phyloP scores from a whole-genome alignment of 1,140 invertebrate species.

The Musca vetustissima region DNA sequence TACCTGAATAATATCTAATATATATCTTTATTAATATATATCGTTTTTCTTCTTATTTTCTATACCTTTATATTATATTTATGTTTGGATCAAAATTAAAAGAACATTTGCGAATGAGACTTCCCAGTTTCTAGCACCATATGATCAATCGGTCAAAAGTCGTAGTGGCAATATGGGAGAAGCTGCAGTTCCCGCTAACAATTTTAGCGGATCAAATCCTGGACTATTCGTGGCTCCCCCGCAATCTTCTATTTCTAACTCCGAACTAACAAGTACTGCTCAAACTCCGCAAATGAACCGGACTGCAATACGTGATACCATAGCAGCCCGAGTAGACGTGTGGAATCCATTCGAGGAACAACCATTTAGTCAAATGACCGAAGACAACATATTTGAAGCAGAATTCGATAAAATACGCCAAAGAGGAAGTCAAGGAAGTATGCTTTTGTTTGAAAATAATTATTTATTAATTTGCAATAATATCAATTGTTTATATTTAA shows the following conservation, averaged over 20 bases:
- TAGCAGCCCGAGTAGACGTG: constrained; percentile 57
- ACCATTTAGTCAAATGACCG: constrained; percentile 74
- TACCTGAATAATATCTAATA: no score
- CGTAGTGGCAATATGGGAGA: constrained; percentile 49
- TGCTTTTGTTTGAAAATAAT: constrained; percentile 48
- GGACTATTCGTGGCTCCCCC: constrained; percentile 39
- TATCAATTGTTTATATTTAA: constrained; percentile 25
- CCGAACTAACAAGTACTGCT: constrained; percentile 40
- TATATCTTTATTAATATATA: constrained; percentile 36
- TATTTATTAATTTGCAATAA: neutral
- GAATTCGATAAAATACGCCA: constrained; percentile 84
- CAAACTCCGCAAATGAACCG: constrained; percentile 25
- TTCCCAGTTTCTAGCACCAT: constrained; percentile 75
- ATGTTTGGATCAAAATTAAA: neutral
- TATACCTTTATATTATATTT: constrained; percentile 34
- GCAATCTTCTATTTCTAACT: constrained; percentile 42
- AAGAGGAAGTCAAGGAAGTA: constrained; percentile 76
- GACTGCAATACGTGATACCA: neutral
- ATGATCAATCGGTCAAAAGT: constrained; percentile 66
- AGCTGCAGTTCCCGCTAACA: constrained; percentile 29
- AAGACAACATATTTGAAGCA: constrained; percentile 83
- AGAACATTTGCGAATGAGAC: constrained; percentile 76
- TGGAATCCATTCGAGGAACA: constrained; percentile 85
- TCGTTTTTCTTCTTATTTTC: no score
- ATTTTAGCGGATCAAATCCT: constrained; percentile 40